Conservation (phyloP, 2,797 vertebrate genomes). For the Malurus splendens region DNA sequence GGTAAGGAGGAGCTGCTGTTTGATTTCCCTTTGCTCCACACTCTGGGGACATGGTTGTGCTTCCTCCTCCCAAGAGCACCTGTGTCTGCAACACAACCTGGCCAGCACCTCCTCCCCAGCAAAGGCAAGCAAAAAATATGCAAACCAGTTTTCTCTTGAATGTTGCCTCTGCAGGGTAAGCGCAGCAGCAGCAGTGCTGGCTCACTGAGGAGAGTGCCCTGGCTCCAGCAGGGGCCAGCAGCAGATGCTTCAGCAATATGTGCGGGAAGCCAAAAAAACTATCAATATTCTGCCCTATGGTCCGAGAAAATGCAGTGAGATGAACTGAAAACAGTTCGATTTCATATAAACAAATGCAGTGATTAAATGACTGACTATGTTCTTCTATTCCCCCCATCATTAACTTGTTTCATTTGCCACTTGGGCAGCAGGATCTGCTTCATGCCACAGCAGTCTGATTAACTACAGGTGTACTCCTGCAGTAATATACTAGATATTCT, state of each 20-base stretch:
- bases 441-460: background rate
- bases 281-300: background rate
- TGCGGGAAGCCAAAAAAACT: background rate
- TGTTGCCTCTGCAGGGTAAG: background rate
- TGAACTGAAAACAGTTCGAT: background rate
- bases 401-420: background rate
- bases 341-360: background rate
- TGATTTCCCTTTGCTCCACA: conserved; percentile 6
- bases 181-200: fast-evolving
- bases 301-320: background rate
- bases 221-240: background rate
- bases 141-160: background rate
- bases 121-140: background rate
- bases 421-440: background rate
- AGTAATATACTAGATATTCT: background rate
- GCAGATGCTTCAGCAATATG: background rate
- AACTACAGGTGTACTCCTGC: background rate
- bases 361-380: background rate
- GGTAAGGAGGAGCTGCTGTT: background rate
- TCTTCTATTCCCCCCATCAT: fast-evolving
- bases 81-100: background rate
- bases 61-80: background rate
- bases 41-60: background rate
- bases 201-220: background rate
- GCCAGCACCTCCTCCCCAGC: background rate